These are phyloP conservation scores for Sylvilagus floridanus DNA, from an alignment of 2,797 vertebrate species.

Conservation along the genomic window DNA sequence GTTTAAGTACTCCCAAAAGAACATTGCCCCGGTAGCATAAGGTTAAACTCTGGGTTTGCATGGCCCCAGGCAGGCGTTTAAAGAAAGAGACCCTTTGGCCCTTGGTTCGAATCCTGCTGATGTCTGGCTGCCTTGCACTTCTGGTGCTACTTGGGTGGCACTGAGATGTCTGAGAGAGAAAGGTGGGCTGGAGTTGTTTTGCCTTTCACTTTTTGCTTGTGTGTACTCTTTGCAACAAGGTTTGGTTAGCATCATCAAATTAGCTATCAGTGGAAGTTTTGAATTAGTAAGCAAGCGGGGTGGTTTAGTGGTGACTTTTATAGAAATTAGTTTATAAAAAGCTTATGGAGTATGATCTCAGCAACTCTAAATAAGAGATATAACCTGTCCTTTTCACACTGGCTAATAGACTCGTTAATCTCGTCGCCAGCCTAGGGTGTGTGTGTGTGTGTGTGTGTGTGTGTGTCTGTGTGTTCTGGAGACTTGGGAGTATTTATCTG, in stretches of 20 bases:
- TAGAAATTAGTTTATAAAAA: constrained; percentile 11
- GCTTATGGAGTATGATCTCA: not conserved
- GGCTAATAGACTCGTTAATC: constrained; percentile 47
- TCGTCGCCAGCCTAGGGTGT: constrained; percentile 7
- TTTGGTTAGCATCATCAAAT: constrained; percentile 29
- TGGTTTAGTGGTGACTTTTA: not conserved
- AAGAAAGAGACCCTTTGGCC: constrained; percentile 75
- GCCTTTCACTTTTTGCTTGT: not conserved
- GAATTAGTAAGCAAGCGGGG: not conserved
- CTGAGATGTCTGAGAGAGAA: not conserved
- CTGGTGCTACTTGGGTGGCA: constrained; percentile 70
- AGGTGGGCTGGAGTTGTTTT: not conserved
- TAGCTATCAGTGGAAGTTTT: not conserved
- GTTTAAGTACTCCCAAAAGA: constrained; percentile 82
- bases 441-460: not conserved
- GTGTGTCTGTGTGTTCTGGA: not conserved
- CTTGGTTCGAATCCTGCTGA: constrained; percentile 72
- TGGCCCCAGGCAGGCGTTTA: constrained; percentile 73
- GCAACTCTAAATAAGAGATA: constrained; percentile 53
- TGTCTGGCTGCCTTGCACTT: constrained; percentile 53
- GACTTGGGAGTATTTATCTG: constrained; percentile 19
- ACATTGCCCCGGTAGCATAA: constrained; percentile 77
- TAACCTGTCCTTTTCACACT: not conserved
- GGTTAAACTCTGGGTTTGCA: constrained; percentile 78
- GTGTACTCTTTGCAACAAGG: not conserved